These are phyloP conservation scores for Lacanobia oleracea DNA, from an alignment of 2,888 invertebrate genomes.

Conservation along the genomic window DNA sequence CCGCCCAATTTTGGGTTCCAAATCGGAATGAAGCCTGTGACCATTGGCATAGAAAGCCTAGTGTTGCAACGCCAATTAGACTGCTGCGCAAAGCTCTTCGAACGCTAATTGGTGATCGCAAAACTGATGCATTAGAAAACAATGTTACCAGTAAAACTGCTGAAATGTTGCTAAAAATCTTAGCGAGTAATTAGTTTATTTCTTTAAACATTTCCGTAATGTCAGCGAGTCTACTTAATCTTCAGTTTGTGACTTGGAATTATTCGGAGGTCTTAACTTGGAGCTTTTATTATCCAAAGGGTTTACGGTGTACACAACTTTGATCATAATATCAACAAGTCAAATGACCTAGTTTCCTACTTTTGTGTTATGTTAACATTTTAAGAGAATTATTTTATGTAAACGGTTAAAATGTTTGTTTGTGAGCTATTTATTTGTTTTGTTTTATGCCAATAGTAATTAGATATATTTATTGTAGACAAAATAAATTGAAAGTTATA, in stretches of 20 bases:
- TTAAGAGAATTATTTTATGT: slow-evolving; percentile 8
- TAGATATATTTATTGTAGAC: background rate
- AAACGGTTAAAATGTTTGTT: slow-evolving; percentile 12
- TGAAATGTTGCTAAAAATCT: background rate
- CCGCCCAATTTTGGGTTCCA: background rate
- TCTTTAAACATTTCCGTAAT: slow-evolving; percentile 57
- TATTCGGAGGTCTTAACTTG: slow-evolving; percentile 57
- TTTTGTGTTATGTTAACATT: slow-evolving; percentile 37
- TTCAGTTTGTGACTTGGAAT: slow-evolving; percentile 63
- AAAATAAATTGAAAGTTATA: slow-evolving; percentile 9
- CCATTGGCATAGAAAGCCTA: background rate
- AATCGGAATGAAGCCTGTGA: background rate
- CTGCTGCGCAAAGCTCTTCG: background rate
- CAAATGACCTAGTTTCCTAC: slow-evolving; percentile 56
- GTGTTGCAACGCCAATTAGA: background rate
- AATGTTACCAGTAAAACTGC: background rate
- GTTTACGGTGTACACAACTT: slow-evolving; percentile 58
- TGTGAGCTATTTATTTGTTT: slow-evolving; percentile 11
- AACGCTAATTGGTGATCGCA: background rate
- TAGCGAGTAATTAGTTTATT: slow-evolving; percentile 27
- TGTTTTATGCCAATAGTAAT: background rate
- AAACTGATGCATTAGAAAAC: background rate
- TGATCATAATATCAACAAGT: slow-evolving; percentile 64
- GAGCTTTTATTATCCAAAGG: slow-evolving; percentile 62
- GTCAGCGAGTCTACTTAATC: slow-evolving; percentile 58